A percentile compares a stretch with the other conserved stretches of the same genome.
Evolutionary conservation across 2,113 vertebrate genomes (phyloP).

Genomic region (Maccullochella peelii): DNA sequence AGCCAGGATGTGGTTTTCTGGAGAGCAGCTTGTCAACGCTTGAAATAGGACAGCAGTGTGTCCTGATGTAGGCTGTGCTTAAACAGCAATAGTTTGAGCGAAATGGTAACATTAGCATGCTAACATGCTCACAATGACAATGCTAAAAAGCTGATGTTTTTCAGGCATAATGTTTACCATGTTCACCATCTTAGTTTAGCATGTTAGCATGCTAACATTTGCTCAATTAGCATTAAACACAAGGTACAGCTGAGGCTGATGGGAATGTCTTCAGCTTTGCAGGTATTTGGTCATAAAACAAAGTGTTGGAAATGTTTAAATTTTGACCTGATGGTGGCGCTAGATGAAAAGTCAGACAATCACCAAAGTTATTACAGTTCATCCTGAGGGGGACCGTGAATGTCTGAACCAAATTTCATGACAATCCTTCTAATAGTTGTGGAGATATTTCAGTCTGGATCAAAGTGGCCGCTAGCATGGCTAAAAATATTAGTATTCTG

Average conservation of each 20-base stretch:
- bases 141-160: background rate
- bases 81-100: no score
- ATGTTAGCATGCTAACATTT: background rate
- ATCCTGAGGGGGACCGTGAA: background rate
- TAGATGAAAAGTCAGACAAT: background rate
- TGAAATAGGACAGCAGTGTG: background rate
- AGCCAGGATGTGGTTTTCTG: background rate
- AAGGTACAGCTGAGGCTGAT: background rate
- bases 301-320: background rate
- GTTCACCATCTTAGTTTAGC: background rate
- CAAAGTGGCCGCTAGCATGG: background rate
- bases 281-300: background rate
- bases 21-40: background rate
- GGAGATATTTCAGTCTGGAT: background rate
- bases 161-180: background rate
- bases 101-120: no score
- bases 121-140: background rate
- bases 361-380: background rate
- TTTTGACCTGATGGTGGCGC: no score
- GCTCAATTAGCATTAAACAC: background rate
- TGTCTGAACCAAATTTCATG: background rate
- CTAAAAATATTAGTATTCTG: background rate
- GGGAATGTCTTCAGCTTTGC: background rate
- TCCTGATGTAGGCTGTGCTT: background rate
- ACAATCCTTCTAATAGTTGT: background rate